Evolutionary conservation across 1,140 invertebrate species (phyloP).

Genomic region (Lordiphosa mommai): DNA sequence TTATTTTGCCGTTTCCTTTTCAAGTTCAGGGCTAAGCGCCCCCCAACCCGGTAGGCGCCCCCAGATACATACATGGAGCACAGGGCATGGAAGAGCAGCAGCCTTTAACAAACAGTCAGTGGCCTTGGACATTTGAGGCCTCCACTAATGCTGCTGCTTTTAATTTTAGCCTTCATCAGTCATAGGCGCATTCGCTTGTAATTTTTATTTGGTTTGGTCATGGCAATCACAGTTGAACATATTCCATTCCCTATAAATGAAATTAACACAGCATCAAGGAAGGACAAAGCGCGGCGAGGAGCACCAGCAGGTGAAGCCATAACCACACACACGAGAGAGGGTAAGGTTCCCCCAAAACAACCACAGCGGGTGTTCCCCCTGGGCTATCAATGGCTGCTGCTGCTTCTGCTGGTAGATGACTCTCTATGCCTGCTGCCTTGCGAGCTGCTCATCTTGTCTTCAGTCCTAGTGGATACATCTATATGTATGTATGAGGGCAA

Average conservation of each 20-base stretch:
- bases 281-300: neutral
- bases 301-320: neutral
- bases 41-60: too few relatives aligned
- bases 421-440: conserved; percentile 15
- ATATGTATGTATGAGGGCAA: conserved; percentile 6
- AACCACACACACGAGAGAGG: conserved; percentile 2
- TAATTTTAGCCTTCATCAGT: too few relatives aligned
- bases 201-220: conserved; percentile 15
- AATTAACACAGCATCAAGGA: conserved; percentile 67
- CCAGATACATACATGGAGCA: too few relatives aligned
- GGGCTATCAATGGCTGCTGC: conserved; percentile 39
- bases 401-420: conserved; percentile 29
- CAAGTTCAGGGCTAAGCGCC: too few relatives aligned
- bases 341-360: conserved; percentile 15
- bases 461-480: neutral
- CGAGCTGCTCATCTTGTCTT: conserved; percentile 16
- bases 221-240: conserved; percentile 33
- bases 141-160: too few relatives aligned
- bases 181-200: neutral
- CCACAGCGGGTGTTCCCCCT: conserved; percentile 22
- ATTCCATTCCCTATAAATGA: conserved; percentile 58
- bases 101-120: too few relatives aligned
- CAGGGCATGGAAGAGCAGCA: too few relatives aligned
- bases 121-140: too few relatives aligned
- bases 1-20: too few relatives aligned